phyloP scores from a whole-genome alignment of 2,113 vertebrate genomes.

The Petaurus breviceps region DNA sequence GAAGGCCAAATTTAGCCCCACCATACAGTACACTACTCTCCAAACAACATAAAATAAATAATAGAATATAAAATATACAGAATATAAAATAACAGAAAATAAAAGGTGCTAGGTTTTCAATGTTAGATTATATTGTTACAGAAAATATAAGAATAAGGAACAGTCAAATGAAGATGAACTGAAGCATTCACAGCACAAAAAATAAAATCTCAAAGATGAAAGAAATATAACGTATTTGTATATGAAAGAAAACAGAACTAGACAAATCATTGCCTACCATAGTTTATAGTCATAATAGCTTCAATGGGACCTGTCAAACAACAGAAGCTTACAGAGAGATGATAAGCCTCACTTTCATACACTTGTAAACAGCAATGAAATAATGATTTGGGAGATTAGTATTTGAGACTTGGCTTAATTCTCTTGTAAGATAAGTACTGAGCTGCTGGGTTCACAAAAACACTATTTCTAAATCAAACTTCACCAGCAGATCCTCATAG shows the following conservation, averaged over 20 bases:
- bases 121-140: background rate
- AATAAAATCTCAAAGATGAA: background rate
- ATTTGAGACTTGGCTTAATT: background rate
- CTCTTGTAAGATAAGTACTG: slow-evolving; percentile 1
- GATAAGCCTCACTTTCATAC: background rate
- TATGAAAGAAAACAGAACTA: background rate
- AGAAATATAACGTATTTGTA: background rate
- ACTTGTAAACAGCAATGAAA: slow-evolving; percentile 9
- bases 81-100: background rate
- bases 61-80: background rate
- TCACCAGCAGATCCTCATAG: background rate
- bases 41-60: background rate
- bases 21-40: background rate
- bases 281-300: background rate
- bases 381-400: background rate
- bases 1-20: background rate
- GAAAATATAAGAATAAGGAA: background rate
- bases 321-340: background rate
- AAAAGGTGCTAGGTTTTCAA: background rate
- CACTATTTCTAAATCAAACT: background rate
- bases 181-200: background rate
- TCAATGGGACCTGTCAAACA: background rate
- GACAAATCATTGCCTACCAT: background rate
- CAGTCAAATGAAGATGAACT: background rate
- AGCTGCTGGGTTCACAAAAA: background rate